Conservation (phyloP, 2,113 vertebrate species). For the Desmodus rotundus region DNA sequence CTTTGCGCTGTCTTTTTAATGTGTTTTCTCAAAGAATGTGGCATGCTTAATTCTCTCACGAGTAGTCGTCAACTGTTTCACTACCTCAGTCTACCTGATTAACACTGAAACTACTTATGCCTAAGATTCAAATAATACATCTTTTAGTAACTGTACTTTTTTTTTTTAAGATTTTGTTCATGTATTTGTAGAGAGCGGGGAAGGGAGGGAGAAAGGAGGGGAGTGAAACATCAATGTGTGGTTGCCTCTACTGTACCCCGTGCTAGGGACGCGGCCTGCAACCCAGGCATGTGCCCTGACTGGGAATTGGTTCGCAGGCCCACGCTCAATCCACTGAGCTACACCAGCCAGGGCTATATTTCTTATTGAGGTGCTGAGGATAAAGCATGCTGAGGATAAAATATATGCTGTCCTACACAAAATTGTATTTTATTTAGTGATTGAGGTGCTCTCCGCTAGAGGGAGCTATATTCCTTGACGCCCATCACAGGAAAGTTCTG, state of each 20-base stretch:
- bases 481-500: not conserved
- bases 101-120: not conserved
- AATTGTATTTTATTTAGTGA: not conserved
- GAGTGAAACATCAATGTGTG: too few relatives aligned
- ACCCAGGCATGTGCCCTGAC: too few relatives aligned
- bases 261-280: too few relatives aligned
- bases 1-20: not conserved
- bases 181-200: too few relatives aligned
- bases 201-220: too few relatives aligned
- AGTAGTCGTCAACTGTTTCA: not conserved
- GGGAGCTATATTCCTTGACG: not conserved
- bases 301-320: too few relatives aligned
- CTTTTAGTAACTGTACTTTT: not conserved
- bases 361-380: not conserved
- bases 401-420: not conserved
- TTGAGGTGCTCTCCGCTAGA: not conserved
- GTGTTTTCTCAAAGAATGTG: not conserved
- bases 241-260: too few relatives aligned
- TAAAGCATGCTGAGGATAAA: not conserved
- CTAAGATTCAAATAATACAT: not conserved
- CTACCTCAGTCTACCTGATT: not conserved
- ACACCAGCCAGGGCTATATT: not conserved
- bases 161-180: not conserved
- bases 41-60: not conserved
- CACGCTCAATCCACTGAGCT: too few relatives aligned